A percentile compares a stretch with the other conserved stretches of the same genome.
Evolutionary conservation across 2,113 vertebrate species (phyloP).

Genomic region (Lophura nycthemera): DNA sequence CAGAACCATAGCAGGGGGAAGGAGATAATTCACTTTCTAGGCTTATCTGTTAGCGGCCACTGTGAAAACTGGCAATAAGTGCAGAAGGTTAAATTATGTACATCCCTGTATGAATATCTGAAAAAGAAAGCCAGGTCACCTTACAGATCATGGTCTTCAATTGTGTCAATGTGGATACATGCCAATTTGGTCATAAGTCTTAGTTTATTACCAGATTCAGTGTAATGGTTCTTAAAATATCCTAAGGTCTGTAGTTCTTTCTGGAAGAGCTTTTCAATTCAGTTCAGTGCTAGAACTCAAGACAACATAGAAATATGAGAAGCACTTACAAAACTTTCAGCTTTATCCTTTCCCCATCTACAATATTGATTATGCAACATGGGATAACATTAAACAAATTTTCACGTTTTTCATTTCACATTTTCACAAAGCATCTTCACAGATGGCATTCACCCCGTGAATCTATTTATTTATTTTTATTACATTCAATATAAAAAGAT

Average conservation of each 20-base stretch:
- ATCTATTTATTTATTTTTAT: neutral
- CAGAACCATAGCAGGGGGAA: constrained; percentile 3
- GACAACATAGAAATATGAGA: neutral
- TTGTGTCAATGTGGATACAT: neutral
- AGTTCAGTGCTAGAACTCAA: neutral
- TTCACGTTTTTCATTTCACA: neutral
- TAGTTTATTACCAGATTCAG: neutral
- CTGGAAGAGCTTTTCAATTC: neutral
- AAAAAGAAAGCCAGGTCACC: neutral
- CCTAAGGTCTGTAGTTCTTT: neutral
- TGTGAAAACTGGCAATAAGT: neutral
- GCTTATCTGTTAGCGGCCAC: neutral
- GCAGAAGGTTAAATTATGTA: neutral
- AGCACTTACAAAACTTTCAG: neutral
- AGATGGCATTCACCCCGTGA: neutral
- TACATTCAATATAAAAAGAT: neutral
- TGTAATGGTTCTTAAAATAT: neutral
- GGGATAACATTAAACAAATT: neutral
- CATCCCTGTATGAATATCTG: neutral
- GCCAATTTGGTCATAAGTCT: neutral
- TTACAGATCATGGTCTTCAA: neutral
- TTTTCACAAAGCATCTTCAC: neutral
- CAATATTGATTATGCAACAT: neutral
- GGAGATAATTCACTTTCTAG: neutral
- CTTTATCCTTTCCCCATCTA: neutral